Base-by-base conservation (phyloP, 2,113 vertebrate species). In the Pelobates fuscus region DNA sequence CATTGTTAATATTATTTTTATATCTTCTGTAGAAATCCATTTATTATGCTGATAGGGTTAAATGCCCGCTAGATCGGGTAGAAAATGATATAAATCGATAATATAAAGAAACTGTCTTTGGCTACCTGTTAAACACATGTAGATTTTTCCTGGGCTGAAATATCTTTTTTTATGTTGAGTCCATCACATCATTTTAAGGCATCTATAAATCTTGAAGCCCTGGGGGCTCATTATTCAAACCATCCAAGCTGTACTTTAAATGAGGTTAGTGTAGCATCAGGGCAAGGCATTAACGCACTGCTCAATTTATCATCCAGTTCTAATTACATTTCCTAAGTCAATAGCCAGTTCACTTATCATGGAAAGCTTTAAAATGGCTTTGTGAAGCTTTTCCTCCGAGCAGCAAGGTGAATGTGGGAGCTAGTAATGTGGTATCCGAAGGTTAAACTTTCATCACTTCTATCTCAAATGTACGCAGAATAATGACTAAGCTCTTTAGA, bases 311-410 rank as follows among this genome's bases (percentile, higher is more conserved):
- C 73, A 77, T 77, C 65, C 73, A 60, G 37, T 68, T 77, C 73
- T 77, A 77, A 77, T 77, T 77, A 77, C 73, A 77, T 77, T 77
- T 77, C 73, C 65, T 61, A 60, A 77, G 73, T 77, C 73, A 77
- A 77, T 77, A 77, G 65, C 64, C 73, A 77, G 65, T 77, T 77
- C 64, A 68, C 73, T 77, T 77, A 77, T 77, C 73, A 75, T 75
- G 23, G 49, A 52, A 61, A 63, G 65, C 55, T 77, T 68, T 68
- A 29, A 75, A 77, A 77, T 67, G 72, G 64, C 72, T 67, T 18
- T 61, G 57, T 68, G 37, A 11, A 44, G 15, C 20, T 43, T 24
- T 24, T 43, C 37, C 21, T 65, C 32, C n/a, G 14, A 24, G 21
- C n/a, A 65, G 32, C 2, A 25, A 43, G 20, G 14, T 43, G 37